These are phyloP conservation scores for Spea multiplicata DNA, from an alignment of 2,113 vertebrate genomes.

Conservation along the genomic window DNA sequence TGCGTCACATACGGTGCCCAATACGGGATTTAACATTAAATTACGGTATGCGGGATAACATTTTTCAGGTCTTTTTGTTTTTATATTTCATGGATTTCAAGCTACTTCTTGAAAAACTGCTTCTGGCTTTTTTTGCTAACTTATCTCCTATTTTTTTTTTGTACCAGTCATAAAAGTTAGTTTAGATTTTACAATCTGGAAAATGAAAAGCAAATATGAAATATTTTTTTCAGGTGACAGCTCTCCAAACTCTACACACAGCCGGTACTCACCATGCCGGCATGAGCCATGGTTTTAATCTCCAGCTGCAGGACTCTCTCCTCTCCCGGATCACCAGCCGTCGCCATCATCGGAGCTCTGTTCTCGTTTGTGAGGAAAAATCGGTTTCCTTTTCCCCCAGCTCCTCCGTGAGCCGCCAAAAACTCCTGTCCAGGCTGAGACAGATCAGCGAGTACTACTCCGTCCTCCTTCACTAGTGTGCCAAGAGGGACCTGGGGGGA, in stretches of 20 bases:
- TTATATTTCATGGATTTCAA: too few species aligned
- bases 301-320: conserved; percentile 80
- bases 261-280: conserved; percentile 77
- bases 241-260: background rate
- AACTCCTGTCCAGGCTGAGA: conserved; percentile 74
- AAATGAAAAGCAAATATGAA: too few species aligned
- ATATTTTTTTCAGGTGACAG: too few species aligned
- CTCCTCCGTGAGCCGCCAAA: conserved; percentile 79
- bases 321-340: conserved; percentile 76
- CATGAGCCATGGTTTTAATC: conserved; percentile 90
- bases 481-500: conserved; percentile 81
- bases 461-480: conserved; percentile 85
- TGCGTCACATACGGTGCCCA: too few species aligned
- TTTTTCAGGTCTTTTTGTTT: too few species aligned
- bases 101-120: too few species aligned
- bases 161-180: too few species aligned
- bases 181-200: too few species aligned
- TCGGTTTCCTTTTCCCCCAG: conserved; percentile 89
- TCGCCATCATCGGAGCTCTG: conserved; percentile 74
- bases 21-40: too few species aligned
- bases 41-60: too few species aligned
- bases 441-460: conserved; percentile 72
- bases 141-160: too few species aligned
- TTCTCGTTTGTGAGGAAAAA: conserved; percentile 93
- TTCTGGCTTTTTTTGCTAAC: too few species aligned